Evolutionary conservation across 2,797 vertebrate species (phyloP).

Genomic region (Lerista edwardsae): DNA sequence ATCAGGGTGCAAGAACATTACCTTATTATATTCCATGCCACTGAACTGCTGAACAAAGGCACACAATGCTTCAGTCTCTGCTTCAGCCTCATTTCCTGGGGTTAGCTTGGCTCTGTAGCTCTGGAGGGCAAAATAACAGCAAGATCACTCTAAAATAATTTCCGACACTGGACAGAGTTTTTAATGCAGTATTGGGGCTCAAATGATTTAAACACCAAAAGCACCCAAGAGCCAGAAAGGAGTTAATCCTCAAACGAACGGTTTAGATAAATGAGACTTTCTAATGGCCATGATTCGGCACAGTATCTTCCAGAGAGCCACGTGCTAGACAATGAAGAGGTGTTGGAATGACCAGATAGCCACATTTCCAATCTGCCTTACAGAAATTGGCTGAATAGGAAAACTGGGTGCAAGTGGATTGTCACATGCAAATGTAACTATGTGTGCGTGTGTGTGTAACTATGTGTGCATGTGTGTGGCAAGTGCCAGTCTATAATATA

Average conservation of each 20-base stretch:
- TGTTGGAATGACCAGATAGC: too few relatives aligned
- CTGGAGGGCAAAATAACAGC: constrained; percentile 70
- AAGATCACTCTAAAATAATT: fast-evolving
- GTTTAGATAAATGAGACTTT: neutral
- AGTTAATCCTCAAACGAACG: neutral
- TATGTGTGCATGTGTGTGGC: neutral
- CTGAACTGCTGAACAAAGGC: constrained; percentile 94
- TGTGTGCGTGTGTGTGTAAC: neutral
- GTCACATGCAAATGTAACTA: neutral
- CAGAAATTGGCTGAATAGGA: neutral
- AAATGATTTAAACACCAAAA: fast-evolving
- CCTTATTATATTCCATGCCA: constrained; percentile 87
- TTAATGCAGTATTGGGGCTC: neutral
- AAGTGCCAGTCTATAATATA: neutral
- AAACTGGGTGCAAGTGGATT: neutral
- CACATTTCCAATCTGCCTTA: neutral
- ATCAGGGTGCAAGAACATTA: constrained; percentile 58
- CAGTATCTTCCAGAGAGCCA: neutral
- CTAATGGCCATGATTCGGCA: neutral
- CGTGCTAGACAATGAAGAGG: neutral
- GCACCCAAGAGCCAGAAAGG: neutral
- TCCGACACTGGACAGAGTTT: constrained; percentile 12
- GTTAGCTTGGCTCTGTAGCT: constrained; percentile 92
- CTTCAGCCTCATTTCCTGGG: constrained; percentile 88
- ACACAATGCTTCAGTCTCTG: constrained; percentile 91